Base-by-base conservation (phyloP, 1,140 invertebrate species). In the Sycobia sp. region DNA sequence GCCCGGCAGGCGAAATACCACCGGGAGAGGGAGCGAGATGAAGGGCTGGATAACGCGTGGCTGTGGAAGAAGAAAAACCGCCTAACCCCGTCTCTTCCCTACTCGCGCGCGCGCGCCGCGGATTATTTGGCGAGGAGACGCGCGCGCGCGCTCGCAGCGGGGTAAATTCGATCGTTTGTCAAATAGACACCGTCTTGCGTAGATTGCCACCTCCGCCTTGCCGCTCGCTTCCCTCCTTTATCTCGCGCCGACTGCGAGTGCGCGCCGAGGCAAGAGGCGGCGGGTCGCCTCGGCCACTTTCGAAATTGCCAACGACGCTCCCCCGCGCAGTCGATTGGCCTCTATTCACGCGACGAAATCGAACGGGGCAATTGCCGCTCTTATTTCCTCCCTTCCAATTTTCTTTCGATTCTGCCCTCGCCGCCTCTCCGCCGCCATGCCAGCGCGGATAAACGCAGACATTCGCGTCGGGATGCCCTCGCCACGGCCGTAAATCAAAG, bases 131-230 rank as follows among this genome's bases (percentile, higher is more conserved):
- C 65, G 69, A 71, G 73, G 70, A 11, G 29, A 4, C 29, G 5
- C 29, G 29, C n/a, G n/a, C n/a, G n/a, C n/a, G n/a, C n/a, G n/a
- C n/a, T n/a, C n/a, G n/a, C n/a, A n/a, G n/a, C 76, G 75, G 47
- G 54, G 62, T n/a, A 39, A 25, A 32, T 51, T 76, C 74, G 76
- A 80, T 80, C 77, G 76, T 80, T 80, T 78, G 73, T 80, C 78
- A 80, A 77, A 76, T 75, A 78, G 72, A 79, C 73, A 75, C 71
- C 75, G 73, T 76, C 69, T 76, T 72, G 71, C 69, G 73, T 72
- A 76, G 76, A 78, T 78, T 78, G 75, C 73, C 60, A 58, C 29
- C 60, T 64, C 41, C 46, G 20, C 39, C 39, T 44, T 39, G 38
- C 54, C 38, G 29, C 29, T 4, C 29, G 29, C 29, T 7, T n/a